These are phyloP conservation scores for Drosophila macrospina DNA, from an alignment of 2,888 invertebrate species.

Conservation along the genomic window DNA sequence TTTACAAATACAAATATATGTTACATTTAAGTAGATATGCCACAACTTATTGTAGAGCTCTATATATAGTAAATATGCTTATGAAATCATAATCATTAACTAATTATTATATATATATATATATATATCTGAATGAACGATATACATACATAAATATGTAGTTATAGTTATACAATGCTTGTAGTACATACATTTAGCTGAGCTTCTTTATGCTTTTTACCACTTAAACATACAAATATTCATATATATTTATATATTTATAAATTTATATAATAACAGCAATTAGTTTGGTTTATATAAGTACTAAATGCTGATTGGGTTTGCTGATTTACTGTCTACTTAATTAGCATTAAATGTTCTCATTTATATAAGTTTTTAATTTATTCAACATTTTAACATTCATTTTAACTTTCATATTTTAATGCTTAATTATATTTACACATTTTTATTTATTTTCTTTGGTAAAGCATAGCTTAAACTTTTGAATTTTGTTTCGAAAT, in stretches of 20 bases:
- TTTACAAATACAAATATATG: constrained; percentile 74
- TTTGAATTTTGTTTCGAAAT: constrained; percentile 11
- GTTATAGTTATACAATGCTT: constrained; percentile 2
- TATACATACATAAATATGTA: constrained; percentile 19
- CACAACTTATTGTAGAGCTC: constrained; percentile 56
- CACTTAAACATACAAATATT: constrained; percentile 26
- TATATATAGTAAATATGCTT: constrained; percentile 21
- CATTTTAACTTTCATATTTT: constrained; percentile 50
- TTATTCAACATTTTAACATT: constrained; percentile 67
- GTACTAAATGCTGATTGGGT: constrained; percentile 41
- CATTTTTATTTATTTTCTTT: constrained; percentile 18
- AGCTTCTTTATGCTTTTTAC: constrained; percentile 63
- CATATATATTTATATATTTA: constrained; percentile 23
- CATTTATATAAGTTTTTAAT: constrained; percentile 40
- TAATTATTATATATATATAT: too few relatives aligned
- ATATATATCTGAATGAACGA: constrained; percentile 24
- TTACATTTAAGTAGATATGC: constrained; percentile 69
- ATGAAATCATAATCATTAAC: constrained; percentile 38
- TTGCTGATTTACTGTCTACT: constrained; percentile 27
- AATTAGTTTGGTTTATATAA: constrained; percentile 25
- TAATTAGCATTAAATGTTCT: constrained; percentile 40
- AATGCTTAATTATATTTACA: constrained; percentile 62
- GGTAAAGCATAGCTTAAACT: constrained; percentile 24
- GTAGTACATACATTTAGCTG: constrained; percentile 44
- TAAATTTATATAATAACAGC: too few relatives aligned